phyloP scores from a whole-genome alignment of 2,888 invertebrate species.

The Microctonus hyperodae region DNA sequence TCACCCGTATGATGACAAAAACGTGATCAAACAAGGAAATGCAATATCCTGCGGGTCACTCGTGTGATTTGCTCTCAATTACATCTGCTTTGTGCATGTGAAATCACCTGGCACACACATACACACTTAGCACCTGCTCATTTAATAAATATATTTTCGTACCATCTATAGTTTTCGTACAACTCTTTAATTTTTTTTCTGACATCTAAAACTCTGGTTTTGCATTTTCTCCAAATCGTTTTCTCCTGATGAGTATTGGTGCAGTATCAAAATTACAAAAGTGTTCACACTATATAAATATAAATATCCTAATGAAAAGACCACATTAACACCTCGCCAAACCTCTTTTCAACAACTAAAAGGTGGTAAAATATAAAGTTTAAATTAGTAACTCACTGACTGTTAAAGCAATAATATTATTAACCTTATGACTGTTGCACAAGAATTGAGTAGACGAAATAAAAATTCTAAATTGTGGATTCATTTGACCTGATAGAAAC shows the following conservation, averaged over 20 bases:
- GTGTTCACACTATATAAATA: neutral
- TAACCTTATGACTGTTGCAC: neutral
- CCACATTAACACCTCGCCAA: neutral
- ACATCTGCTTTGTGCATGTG: slow-evolving; percentile 13
- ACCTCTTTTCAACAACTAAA: too few relatives aligned
- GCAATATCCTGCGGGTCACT: slow-evolving; percentile 25
- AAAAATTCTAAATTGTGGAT: neutral
- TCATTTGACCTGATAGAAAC: slow-evolving; percentile 2
- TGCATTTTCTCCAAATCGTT: too few relatives aligned
- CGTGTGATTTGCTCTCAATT: slow-evolving; percentile 5
- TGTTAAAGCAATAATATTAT: neutral
- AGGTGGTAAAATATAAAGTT: neutral
- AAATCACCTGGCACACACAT: slow-evolving; percentile 25
- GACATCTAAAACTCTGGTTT: too few relatives aligned
- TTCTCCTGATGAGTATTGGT: neutral
- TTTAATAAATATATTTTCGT: slow-evolving; percentile 10
- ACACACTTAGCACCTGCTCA: slow-evolving; percentile 24
- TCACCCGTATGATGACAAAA: slow-evolving; percentile 10
- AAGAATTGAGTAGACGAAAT: neutral
- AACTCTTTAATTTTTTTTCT: neutral
- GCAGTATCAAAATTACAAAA: neutral
- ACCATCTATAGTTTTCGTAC: neutral
- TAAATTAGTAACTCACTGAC: neutral
- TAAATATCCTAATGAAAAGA: neutral
- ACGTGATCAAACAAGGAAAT: neutral